phyloP scores from a whole-genome alignment of 2,888 invertebrate genomes.

The Polia nebulosa region DNA sequence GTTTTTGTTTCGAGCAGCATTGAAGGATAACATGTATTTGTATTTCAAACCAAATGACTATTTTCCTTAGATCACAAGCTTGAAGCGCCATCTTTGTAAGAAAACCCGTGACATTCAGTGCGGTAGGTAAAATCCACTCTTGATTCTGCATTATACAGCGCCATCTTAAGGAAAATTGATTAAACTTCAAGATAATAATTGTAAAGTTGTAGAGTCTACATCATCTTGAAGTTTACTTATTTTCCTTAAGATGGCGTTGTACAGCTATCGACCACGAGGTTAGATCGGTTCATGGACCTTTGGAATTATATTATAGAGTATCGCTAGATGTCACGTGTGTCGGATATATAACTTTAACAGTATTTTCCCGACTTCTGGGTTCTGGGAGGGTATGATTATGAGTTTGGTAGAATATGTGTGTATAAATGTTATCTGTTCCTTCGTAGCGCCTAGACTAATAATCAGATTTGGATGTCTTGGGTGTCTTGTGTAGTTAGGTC shows the following conservation, averaged over 20 bases:
- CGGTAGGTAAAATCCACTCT: neutral
- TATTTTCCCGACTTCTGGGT: neutral
- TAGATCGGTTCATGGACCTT: neutral
- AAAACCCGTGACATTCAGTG: neutral
- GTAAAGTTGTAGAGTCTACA: too few species aligned
- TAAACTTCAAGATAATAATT: conserved; percentile 4
- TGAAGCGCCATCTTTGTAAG: neutral
- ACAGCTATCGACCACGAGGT: neutral
- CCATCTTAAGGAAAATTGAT: neutral
- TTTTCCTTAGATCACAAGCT: too few species aligned
- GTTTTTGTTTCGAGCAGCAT: too few species aligned
- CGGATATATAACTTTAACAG: neutral
- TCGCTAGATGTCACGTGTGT: conserved; percentile 22
- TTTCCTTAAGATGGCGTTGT: conserved; percentile 37
- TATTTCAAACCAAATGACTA: too few species aligned
- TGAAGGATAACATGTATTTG: too few species aligned
- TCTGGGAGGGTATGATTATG: too few species aligned
- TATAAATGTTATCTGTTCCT: neutral
- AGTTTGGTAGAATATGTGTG: neutral
- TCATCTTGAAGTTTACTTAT: neutral
- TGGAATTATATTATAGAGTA: neutral
- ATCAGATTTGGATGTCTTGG: neutral
- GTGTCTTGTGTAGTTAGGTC: too few species aligned
- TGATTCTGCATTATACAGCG: neutral
- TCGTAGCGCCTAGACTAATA: neutral